A percentile compares a stretch with the other conserved stretches of the same genome.
Evolutionary conservation across 2,888 invertebrate species (phyloP).

Genomic region (Trachelus iudaicus): DNA sequence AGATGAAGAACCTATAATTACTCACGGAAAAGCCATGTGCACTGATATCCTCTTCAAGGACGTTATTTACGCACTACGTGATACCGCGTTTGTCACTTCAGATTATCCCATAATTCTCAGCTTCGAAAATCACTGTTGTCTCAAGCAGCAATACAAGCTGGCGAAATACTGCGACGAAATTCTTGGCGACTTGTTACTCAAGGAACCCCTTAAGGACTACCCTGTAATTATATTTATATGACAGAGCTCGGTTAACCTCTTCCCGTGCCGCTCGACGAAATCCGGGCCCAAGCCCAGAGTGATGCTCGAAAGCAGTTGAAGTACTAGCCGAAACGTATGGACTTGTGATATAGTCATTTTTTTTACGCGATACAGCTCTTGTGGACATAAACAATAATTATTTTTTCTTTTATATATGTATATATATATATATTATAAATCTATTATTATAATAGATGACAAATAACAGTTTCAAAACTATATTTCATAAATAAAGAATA

Average conservation of each 20-base stretch:
- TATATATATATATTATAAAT: too few relatives aligned
- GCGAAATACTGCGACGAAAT: slow-evolving; percentile 79
- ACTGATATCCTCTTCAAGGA: slow-evolving; percentile 75
- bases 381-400: too few relatives aligned
- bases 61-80: slow-evolving; percentile 74
- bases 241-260: not conserved
- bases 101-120: slow-evolving; percentile 77
- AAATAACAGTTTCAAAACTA: too few relatives aligned
- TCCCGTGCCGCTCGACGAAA: too few relatives aligned
- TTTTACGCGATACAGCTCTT: too few relatives aligned
- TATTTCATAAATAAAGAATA: too few relatives aligned
- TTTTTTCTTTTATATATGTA: too few relatives aligned
- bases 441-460: too few relatives aligned
- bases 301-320: too few relatives aligned
- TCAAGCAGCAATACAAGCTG: slow-evolving; percentile 75
- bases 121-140: slow-evolving; percentile 78
- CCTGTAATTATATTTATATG: slow-evolving; percentile 64
- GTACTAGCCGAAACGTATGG: too few relatives aligned
- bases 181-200: slow-evolving; percentile 74
- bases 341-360: too few relatives aligned
- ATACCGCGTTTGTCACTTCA: slow-evolving; percentile 76
- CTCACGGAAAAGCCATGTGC: slow-evolving; percentile 82
- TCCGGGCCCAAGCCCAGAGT: too few relatives aligned
- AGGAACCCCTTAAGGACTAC: slow-evolving; percentile 70
- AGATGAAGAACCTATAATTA: slow-evolving; percentile 79